Evolutionary conservation across 2,797 vertebrate species (phyloP), one percentile per base, ranked within the genome.

Genomic region (Enteromius fasciolatus): DNA sequence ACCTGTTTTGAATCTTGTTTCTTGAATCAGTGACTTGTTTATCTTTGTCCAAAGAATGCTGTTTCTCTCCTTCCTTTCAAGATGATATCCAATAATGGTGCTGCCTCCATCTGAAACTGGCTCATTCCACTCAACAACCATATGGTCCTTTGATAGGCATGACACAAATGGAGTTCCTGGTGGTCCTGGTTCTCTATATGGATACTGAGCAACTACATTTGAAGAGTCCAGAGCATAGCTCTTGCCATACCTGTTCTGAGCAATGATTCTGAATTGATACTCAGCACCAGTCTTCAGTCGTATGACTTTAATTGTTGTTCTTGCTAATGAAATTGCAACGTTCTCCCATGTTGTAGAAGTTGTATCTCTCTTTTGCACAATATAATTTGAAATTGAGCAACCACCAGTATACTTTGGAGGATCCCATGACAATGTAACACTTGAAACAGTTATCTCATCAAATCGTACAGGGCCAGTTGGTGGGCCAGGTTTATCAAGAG

Each of bases 181-280:
- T 89, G 98, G 97, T 28, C 98, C 98, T 83, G 98, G 98, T 87
- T 97, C 97, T 94, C 94, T 98, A 90, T 98, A 99, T 80, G 98
- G 98, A 89, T 99, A 99, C 80, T 99, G 98, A 85, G 97, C 98
- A 83, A 97, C 92, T 78, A 98, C 92, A 5, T 95, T 78, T 25
- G 93, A 89, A 83, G 98, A 99, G 61, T 99, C 97, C 87, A 99
- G 88, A 61, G 94, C 97, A 92, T 97, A 97, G 91, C 98, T 99
- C 90, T 97, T 97, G 79, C 98, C 98, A 81, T 98, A 98, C 69
- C 97, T 96, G 85, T 99, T 99, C 92, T 99, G 98, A 89, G 98
- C 98, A 92, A 98, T 98, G 90, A 99, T 97, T 92, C 95, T 98
- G 91, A 99, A 99, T 84, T 99, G 98, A 90, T 99, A 99, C 90